These are phyloP conservation scores for Chorisops tibialis DNA, from an alignment of 2,888 invertebrate genomes.

Conservation along the genomic window DNA sequence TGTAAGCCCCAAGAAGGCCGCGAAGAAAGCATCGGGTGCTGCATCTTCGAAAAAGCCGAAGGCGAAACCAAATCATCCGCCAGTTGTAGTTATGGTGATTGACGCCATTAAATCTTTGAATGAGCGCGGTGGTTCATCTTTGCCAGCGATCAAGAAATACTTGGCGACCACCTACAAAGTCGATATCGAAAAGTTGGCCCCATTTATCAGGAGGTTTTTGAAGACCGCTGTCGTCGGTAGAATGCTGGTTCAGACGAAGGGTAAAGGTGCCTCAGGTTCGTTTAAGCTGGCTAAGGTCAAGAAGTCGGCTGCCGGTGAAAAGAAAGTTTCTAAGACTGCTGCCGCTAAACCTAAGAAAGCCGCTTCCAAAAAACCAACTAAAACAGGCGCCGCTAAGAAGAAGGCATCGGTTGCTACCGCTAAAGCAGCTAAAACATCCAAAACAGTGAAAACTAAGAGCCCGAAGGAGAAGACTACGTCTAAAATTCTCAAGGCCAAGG, in stretches of 20 bases:
- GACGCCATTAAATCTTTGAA: conserved; percentile 55
- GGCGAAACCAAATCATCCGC: conserved; percentile 50
- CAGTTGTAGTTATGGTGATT: conserved; percentile 57
- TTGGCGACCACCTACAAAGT: conserved; percentile 60
- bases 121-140: conserved; percentile 60
- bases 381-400: too few relatives aligned
- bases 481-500: neutral
- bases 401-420: neutral
- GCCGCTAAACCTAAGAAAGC: too few relatives aligned
- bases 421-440: conserved; percentile 2
- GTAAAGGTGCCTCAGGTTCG: conserved; percentile 30
- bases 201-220: conserved; percentile 60
- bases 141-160: conserved; percentile 62
- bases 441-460: conserved; percentile 6
- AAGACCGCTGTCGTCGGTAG: conserved; percentile 57
- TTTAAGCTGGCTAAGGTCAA: conserved; percentile 16
- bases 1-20: too few relatives aligned
- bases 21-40: too few relatives aligned
- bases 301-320: conserved; percentile 11
- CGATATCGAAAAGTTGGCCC: too few relatives aligned
- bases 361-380: too few relatives aligned
- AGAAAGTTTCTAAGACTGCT: conserved; percentile 10
- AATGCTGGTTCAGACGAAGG: conserved; percentile 43
- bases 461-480: conserved; percentile 6
- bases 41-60: neutral